These are phyloP conservation scores for Ramphastos sulfuratus DNA, from an alignment of 2,113 vertebrate genomes.

Conservation along the genomic window DNA sequence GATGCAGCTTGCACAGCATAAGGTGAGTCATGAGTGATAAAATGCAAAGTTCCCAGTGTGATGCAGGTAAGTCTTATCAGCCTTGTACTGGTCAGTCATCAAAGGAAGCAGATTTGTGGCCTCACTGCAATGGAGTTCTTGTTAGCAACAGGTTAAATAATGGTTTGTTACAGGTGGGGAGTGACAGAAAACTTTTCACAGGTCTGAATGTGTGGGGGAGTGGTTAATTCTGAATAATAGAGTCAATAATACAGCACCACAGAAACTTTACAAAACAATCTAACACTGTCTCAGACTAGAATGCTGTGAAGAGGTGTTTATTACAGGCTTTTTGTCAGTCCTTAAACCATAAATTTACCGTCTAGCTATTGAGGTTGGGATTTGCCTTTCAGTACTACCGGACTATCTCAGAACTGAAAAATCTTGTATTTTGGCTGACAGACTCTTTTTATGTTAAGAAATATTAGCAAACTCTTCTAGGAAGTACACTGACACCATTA, in stretches of 20 bases:
- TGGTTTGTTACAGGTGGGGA: not conserved
- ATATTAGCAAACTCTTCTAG: not conserved
- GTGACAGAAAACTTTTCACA: not conserved
- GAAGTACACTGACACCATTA: not conserved
- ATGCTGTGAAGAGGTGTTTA: not conserved
- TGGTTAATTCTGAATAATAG: not conserved
- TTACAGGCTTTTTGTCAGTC: not conserved
- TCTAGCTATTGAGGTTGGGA: not conserved
- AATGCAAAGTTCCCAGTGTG: not conserved
- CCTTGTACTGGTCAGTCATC: not conserved
- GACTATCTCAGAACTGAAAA: not conserved
- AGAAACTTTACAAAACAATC: not conserved
- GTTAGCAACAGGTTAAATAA: not conserved
- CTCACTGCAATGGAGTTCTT: not conserved
- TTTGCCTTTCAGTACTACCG: not conserved
- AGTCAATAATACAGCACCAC: not conserved
- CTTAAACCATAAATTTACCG: not conserved
- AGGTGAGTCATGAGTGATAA: constrained; percentile 79
- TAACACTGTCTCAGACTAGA: not conserved
- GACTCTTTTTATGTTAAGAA: not conserved
- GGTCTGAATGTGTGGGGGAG: not conserved
- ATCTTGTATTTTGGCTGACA: not conserved
- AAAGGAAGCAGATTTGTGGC: not conserved
- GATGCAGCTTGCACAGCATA: constrained; percentile 90
- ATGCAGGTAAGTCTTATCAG: not conserved